Evolutionary conservation across 2,888 invertebrate genomes (phyloP), one percentile per base, ranked within the genome.

Genomic region (Scaptomyza polygonia): DNA sequence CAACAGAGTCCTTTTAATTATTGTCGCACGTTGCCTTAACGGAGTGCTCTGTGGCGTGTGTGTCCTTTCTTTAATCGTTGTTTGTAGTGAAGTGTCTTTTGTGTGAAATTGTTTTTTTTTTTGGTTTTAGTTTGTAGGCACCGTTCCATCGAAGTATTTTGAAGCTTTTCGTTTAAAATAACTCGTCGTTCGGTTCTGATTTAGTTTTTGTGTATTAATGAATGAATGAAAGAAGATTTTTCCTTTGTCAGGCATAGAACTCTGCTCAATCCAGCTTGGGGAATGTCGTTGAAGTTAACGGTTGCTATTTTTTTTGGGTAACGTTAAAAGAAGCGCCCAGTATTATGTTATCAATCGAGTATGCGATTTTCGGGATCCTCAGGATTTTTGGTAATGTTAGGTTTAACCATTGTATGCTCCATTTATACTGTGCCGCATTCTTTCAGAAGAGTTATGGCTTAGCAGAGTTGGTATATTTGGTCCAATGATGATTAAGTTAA

Each of bases 401-500:
- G 2, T 16, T 16, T 16, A 30, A 30, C 5, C 25, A 5, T 25
- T 25, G 25, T 25, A 25, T 25, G 25, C 1, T 25, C 25, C 25
- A 25, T 25, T 25, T 25, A 25, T 25, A 25, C 5, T 25, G 25
- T 25, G 25, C 25, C 25, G 5, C 5, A 25, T 5, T 25, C 25
- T 4, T 25, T 25, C 25, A 25, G 30, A 39, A 39, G 39, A 16
- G 3, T 36, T 3, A 14, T 16, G 9, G 7, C n/a, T 1, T 29
- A 16, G 29, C 9, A 29, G 8, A 18, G 6, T 27, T 12, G 9
- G 12, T 32, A 6, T 12, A 25, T n/a, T 16, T 42, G 18, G 18
- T 58, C 47, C 47, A 36, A 34, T 21, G 66, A 51, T 66, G 65
- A 51, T 49, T 11, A n/a, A 8, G 12, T 39, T 40, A 27, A 11